phyloP scores from a whole-genome alignment of 2,113 vertebrate species.

The Varanus salvator region DNA sequence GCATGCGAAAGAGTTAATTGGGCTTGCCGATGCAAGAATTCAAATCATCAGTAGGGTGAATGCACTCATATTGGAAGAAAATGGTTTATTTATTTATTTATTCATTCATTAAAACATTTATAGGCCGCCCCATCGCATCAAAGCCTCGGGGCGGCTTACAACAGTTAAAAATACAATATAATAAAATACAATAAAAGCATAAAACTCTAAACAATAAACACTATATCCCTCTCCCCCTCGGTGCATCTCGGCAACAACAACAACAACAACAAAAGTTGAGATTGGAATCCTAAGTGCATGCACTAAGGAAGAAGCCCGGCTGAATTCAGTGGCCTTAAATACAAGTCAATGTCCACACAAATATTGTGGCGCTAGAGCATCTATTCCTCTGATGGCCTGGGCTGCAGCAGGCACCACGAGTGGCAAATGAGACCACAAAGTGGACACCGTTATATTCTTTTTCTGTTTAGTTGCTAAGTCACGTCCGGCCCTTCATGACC shows the following conservation, averaged over 20 bases:
- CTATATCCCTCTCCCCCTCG: too few species aligned
- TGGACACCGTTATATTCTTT: background rate
- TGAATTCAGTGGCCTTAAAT: background rate
- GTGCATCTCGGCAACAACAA: too few species aligned
- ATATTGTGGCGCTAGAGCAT: background rate
- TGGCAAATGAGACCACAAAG: background rate
- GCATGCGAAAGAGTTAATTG: too few species aligned
- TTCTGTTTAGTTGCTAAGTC: too few species aligned
- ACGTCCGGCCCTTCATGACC: too few species aligned
- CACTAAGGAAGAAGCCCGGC: background rate
- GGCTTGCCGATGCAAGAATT: background rate
- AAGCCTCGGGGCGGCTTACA: too few species aligned
- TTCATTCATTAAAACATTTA: too few species aligned
- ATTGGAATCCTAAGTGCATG: background rate
- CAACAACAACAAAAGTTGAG: background rate
- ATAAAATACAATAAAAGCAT: too few species aligned
- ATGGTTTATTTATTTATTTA: too few species aligned
- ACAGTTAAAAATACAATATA: too few species aligned
- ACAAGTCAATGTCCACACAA: background rate
- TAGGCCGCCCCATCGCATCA: too few species aligned
- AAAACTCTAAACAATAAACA: too few species aligned
- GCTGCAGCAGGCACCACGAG: background rate
- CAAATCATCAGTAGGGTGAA: background rate
- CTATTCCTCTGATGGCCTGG: background rate
- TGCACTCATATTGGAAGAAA: background rate